These are phyloP conservation scores for Peribatodes rhomboidaria DNA, from an alignment of 2,888 invertebrate genomes.

Conservation along the genomic window DNA sequence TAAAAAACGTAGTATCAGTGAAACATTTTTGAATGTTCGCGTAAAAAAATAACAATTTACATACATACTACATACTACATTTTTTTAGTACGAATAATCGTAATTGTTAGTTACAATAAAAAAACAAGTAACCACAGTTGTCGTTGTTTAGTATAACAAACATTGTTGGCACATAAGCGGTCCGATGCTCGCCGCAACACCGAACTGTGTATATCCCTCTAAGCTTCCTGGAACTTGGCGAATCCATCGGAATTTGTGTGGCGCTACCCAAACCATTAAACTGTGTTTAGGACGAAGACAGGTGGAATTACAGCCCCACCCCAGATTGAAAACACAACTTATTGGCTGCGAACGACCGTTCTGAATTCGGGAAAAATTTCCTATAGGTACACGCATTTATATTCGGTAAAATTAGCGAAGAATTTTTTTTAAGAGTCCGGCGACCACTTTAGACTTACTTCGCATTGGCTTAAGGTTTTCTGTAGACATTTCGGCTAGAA, in stretches of 20 bases:
- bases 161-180: background rate
- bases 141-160: background rate
- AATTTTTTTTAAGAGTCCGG: too few relatives aligned
- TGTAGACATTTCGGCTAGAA: too few relatives aligned
- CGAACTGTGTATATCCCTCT: slow-evolving; percentile 35
- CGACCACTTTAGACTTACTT: too few relatives aligned
- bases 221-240: slow-evolving; percentile 51
- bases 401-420: background rate
- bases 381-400: background rate
- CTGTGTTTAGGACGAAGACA: slow-evolving; percentile 68
- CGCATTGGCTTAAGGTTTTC: too few relatives aligned
- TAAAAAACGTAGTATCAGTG: too few relatives aligned
- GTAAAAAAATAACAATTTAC: too few relatives aligned
- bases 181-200: slow-evolving; percentile 24
- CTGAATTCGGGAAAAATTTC: slow-evolving; percentile 14
- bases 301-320: slow-evolving; percentile 65
- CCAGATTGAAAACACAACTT: slow-evolving; percentile 55
- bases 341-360: slow-evolving; percentile 46
- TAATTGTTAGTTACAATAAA: too few relatives aligned
- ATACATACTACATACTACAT: too few relatives aligned
- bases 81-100: too few relatives aligned
- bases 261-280: slow-evolving; percentile 64
- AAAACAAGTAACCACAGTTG: background rate
- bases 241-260: slow-evolving; percentile 60
- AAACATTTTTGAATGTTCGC: too few relatives aligned